Conservation (phyloP, 2,888 invertebrate species). For the Bembecia ichneumoniformis region DNA sequence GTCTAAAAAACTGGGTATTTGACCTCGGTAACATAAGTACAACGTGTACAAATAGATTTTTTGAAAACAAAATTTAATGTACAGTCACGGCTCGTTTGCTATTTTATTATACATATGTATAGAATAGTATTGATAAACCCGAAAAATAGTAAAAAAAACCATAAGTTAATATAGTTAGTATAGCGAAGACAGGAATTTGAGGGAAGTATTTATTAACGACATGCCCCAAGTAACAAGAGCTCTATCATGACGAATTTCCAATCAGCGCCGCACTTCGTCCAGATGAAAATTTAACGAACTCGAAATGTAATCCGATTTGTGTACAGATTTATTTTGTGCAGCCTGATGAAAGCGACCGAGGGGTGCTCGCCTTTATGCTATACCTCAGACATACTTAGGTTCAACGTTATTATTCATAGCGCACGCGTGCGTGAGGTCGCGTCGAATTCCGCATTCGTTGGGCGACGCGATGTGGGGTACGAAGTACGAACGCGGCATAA, state of each 20-base stretch:
- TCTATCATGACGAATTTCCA: conserved; percentile 22
- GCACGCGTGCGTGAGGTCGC: neutral
- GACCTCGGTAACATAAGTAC: too few relatives aligned
- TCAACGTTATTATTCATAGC: neutral
- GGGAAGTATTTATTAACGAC: too few relatives aligned
- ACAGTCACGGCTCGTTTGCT: too few relatives aligned
- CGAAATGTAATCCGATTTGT: conserved; percentile 48
- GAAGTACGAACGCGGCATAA: too few relatives aligned
- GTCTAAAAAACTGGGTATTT: too few relatives aligned
- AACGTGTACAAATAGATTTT: too few relatives aligned
- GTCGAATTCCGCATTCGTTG: neutral
- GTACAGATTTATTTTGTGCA: conserved; percentile 24
- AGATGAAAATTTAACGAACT: conserved; percentile 51
- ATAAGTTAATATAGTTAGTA: too few relatives aligned
- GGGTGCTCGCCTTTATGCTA: neutral
- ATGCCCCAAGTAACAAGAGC: neutral
- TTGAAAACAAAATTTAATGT: too few relatives aligned
- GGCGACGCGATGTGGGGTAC: neutral
- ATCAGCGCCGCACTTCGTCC: conserved; percentile 29
- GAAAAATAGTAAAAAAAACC: too few relatives aligned
- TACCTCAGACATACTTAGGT: neutral
- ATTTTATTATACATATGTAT: too few relatives aligned
- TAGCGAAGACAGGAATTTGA: too few relatives aligned
- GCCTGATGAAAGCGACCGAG: neutral
- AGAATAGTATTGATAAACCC: too few relatives aligned